Evolutionary conservation across 2,797 vertebrate species (phyloP).

Genomic region (Esox masquinongy): DNA sequence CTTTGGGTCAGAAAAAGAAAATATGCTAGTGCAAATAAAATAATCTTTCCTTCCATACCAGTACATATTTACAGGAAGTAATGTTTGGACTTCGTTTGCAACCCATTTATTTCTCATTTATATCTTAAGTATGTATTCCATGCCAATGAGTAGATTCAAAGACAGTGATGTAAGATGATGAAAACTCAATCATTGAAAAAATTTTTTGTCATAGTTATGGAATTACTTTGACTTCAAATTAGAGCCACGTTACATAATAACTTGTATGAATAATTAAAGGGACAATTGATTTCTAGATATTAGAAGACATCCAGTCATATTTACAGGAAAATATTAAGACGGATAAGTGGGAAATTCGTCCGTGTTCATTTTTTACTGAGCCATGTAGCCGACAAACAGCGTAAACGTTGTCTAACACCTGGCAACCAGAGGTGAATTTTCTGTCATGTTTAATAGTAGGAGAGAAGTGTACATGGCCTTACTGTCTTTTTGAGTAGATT

Average conservation of each 20-base stretch:
- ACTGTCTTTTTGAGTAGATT: too few relatives aligned
- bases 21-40: constrained; percentile 27
- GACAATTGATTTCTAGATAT: not conserved
- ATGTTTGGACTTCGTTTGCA: constrained; percentile 36
- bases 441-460: too few relatives aligned
- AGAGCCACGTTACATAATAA: constrained; percentile 20
- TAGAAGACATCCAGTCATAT: not conserved
- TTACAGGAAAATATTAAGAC: not conserved
- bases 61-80: constrained; percentile 51
- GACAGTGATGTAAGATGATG: constrained; percentile 53
- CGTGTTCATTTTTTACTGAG: not conserved
- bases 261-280: not conserved
- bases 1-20: constrained; percentile 36
- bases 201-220: constrained; percentile 24
- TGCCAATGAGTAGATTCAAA: constrained; percentile 12
- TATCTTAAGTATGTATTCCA: constrained; percentile 48
- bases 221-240: constrained; percentile 22
- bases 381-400: not conserved
- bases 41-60: constrained; percentile 36
- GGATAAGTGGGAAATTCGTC: not conserved
- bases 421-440: too few relatives aligned
- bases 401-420: too few relatives aligned
- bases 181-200: constrained; percentile 12
- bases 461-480: too few relatives aligned
- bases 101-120: constrained; percentile 48